phyloP scores from a whole-genome alignment of 1,140 invertebrate genomes.

The Plectrocnemia conspersa region DNA sequence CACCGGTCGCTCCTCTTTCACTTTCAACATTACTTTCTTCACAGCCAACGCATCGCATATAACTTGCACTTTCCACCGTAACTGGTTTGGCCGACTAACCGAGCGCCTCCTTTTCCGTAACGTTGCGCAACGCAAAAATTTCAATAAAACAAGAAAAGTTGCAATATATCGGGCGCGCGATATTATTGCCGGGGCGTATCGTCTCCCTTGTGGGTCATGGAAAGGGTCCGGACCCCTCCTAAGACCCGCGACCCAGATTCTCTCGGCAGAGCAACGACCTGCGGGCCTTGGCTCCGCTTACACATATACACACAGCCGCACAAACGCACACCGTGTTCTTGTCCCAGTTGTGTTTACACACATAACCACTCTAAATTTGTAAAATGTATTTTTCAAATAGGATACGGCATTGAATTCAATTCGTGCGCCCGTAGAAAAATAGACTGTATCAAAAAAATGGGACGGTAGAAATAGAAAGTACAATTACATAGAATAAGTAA shows the following conservation, averaged over 20 bases:
- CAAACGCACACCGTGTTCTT: not conserved
- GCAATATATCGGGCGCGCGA: not conserved
- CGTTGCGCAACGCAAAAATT: not conserved
- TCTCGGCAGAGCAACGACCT: slow-evolving; percentile 9
- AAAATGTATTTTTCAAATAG: too few species aligned
- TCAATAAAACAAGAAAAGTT: not conserved
- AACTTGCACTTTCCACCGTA: slow-evolving; percentile 14
- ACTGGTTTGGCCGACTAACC: slow-evolving; percentile 1
- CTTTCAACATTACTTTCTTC: too few species aligned
- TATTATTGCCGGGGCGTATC: not conserved
- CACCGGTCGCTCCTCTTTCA: not conserved
- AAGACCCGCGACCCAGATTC: slow-evolving; percentile 10
- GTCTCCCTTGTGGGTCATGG: not conserved
- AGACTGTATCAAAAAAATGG: too few species aligned
- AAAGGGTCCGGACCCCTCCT: not conserved
- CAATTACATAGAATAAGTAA: too few species aligned
- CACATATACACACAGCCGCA: not conserved
- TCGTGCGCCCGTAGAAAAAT: too few species aligned
- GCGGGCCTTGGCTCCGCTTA: slow-evolving; percentile 10
- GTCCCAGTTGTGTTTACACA: not conserved
- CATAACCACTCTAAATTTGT: too few species aligned
- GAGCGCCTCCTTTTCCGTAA: not conserved
- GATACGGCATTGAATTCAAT: too few species aligned
- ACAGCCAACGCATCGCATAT: not conserved
- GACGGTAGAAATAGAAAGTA: too few species aligned